Evolutionary conservation across 2,797 vertebrate species (phyloP), one percentile per base, ranked within the genome.

Genomic region (Carcharodon carcharias): DNA sequence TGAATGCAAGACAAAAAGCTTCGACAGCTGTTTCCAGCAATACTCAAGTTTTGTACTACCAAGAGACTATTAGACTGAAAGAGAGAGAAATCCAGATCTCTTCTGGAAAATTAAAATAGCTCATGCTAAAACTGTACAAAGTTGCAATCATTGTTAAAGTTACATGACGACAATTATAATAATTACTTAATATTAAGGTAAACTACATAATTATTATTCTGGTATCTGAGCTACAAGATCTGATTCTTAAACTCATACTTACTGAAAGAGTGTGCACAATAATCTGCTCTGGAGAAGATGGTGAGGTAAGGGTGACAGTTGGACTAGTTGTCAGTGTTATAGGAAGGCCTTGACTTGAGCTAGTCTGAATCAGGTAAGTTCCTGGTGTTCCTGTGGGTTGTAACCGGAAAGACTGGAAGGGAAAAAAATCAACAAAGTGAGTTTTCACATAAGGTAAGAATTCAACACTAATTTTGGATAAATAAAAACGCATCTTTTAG

Each of bases 231-330:
- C 61, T 23, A 65, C 2, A 45, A 2, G 11, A 61, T 16, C 56
- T 61, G 88, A 16, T 91, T 61, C 31, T 16, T 21, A 61, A 93
- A 40, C 3, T 16, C 21, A 26, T 96, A 98, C 99, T 88, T 97
- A 99, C 99, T 85, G 99, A 98, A 96, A 99, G 98, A 97, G 99
- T 98, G 96, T 99, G 99, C 1, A 99, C 98, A 96, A 99, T 99
- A 97, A 99, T 99, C 98, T 99, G 99, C 87, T 99, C 99, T 0
- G 99, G 99, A n/a, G 99, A 98, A 16, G 98, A 98, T 0, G 99
- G 99, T 0, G 99, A 99, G 0, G 99, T 98, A 95, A 99, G 97
- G 40, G 99, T 99, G 92, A 99, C 98, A 0, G 99, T 98, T 97
- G 98, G 98, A 97, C 98, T 99, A 45, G 98, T 97, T 0, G 98